A percentile compares a stretch with the other conserved stretches of the same genome.
phyloP scores from a whole-genome alignment of 2,888 invertebrate genomes.

The Lottia scabra region DNA sequence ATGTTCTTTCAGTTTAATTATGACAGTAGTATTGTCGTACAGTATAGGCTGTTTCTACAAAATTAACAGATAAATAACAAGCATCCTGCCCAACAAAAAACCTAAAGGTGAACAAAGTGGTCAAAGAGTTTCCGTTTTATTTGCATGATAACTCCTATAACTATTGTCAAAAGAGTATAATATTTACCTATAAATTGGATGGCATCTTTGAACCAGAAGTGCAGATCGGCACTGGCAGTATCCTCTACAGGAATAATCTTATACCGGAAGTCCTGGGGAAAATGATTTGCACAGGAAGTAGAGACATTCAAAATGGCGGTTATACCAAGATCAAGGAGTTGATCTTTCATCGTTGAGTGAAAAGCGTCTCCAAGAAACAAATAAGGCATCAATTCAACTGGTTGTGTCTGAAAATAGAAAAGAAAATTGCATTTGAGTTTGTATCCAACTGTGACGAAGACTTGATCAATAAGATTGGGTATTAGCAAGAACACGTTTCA shows the following conservation, averaged over 20 bases:
- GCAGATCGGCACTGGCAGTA: conserved; percentile 64
- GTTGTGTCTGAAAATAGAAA: conserved; percentile 49
- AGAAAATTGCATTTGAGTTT: background rate
- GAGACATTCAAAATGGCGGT: conserved; percentile 70
- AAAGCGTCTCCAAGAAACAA: conserved; percentile 60
- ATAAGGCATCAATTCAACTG: conserved; percentile 58
- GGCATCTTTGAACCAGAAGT: conserved; percentile 66
- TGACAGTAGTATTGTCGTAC: no score
- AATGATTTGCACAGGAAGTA: conserved; percentile 49
- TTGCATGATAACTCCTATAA: no score
- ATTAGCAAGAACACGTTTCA: no score
- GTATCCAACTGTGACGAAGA: no score
- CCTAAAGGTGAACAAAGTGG: no score
- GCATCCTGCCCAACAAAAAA: no score
- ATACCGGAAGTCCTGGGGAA: conserved; percentile 58
- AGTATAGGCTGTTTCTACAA: no score
- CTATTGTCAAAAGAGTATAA: conserved; percentile 16
- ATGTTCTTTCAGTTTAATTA: no score
- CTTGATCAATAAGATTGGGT: no score
- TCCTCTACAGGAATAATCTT: conserved; percentile 69
- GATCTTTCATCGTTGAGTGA: conserved; percentile 48
- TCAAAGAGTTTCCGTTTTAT: no score
- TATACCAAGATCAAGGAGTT: conserved; percentile 59
- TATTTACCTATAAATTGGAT: conserved; percentile 69
- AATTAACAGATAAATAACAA: no score